phyloP scores from a whole-genome alignment of 2,113 vertebrate genomes.

The Gorilla gorilla region DNA sequence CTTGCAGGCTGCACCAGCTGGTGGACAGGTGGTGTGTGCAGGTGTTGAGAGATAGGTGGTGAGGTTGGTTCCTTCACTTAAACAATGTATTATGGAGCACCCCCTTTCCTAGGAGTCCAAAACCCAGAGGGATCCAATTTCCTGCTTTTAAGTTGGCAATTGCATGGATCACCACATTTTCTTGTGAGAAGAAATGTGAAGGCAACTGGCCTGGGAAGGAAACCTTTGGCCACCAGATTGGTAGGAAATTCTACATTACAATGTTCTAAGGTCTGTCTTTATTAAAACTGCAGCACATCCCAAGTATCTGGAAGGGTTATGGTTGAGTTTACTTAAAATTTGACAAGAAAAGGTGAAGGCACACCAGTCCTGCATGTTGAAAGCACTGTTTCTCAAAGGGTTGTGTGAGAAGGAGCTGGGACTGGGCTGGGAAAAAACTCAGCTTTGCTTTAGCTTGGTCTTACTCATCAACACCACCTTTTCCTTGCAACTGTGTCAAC shows the following conservation, averaged over 20 bases:
- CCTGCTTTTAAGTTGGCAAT: neutral
- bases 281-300: neutral
- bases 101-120: neutral
- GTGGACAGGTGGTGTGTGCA: neutral
- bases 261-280: neutral
- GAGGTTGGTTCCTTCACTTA: neutral
- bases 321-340: slow-evolving; percentile 2
- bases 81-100: neutral
- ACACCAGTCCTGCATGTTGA: neutral
- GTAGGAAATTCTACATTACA: neutral
- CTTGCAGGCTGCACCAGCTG: neutral
- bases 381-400: neutral
- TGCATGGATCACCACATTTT: neutral
- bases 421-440: neutral
- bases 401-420: slow-evolving; percentile 13
- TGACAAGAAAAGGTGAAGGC: neutral
- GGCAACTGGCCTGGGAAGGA: neutral
- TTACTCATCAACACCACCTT: neutral
- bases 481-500: slow-evolving; percentile 53
- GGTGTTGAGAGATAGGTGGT: neutral
- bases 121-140: neutral
- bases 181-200: neutral
- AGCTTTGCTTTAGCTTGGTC: neutral
- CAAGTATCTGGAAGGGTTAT: neutral
- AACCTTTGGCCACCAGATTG: neutral